Percentiles rank a stretch among this genome's conserved stretches.
Evolutionary conservation across 2,888 invertebrate genomes (phyloP).

Genomic region (Ferdinandea cuprea): DNA sequence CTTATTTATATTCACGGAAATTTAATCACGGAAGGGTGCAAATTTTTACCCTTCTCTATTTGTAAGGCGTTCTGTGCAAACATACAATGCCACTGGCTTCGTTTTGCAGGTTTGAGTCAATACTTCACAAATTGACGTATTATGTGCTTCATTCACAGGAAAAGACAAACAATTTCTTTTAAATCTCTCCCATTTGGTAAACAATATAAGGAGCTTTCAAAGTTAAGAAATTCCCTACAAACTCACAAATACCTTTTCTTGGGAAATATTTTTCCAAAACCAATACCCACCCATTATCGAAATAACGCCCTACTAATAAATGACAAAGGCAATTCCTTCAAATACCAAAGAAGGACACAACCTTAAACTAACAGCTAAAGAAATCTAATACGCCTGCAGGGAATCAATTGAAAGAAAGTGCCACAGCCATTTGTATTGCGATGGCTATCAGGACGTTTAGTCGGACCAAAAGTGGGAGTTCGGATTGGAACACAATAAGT

Average conservation of each 20-base stretch:
- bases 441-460: conserved; percentile 38
- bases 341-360: not conserved
- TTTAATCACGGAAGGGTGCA: too few species aligned
- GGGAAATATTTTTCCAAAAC: not conserved
- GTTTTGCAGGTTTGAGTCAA: too few species aligned
- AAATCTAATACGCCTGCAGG: not conserved
- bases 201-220: too few species aligned
- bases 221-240: too few species aligned
- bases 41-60: too few species aligned
- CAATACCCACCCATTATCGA: not conserved
- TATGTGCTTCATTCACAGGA: too few species aligned
- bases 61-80: too few species aligned
- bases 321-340: conserved; percentile 33
- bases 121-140: too few species aligned
- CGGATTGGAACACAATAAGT: conserved; percentile 20
- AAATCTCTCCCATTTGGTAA: too few species aligned
- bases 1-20: too few species aligned
- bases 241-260: too few species aligned
- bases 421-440: conserved; percentile 7
- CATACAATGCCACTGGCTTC: too few species aligned
- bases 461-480: not conserved
- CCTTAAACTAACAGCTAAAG: conserved; percentile 3
- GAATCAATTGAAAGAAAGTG: conserved; percentile 19
- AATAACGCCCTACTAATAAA: not conserved
- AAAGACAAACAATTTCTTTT: not conserved